Evolutionary conservation across 1,140 invertebrate species (phyloP).

Genomic region (Drosophila orena): DNA sequence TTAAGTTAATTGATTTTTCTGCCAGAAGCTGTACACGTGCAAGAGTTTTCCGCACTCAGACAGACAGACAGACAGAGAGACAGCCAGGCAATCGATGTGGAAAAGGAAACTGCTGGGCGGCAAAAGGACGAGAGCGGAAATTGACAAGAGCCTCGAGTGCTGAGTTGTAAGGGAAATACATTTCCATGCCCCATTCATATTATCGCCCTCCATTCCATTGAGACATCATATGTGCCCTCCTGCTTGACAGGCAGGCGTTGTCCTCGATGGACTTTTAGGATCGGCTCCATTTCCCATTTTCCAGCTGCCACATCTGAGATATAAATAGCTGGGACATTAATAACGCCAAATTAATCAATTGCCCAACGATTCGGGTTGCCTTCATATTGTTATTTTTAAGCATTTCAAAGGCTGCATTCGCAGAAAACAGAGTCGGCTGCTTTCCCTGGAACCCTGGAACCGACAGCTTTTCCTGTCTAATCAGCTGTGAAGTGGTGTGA

Average conservation of each 20-base stretch:
- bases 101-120: slow-evolving; percentile 46
- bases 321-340: slow-evolving; percentile 69
- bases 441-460: slow-evolving; percentile 13
- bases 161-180: slow-evolving; percentile 78
- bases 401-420: slow-evolving; percentile 62
- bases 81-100: slow-evolving; percentile 38
- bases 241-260: slow-evolving; percentile 55
- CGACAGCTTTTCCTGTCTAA: slow-evolving; percentile 52
- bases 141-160: slow-evolving; percentile 58
- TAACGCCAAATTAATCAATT: slow-evolving; percentile 80
- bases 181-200: slow-evolving; percentile 56
- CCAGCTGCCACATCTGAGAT: slow-evolving; percentile 27
- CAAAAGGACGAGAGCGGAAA: slow-evolving; percentile 47
- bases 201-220: slow-evolving; percentile 19
- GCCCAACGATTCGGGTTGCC: slow-evolving; percentile 68
- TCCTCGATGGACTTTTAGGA: slow-evolving; percentile 49
- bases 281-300: slow-evolving; percentile 13
- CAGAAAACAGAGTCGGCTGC: slow-evolving; percentile 22
- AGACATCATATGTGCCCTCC: slow-evolving; percentile 53
- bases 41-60: slow-evolving; percentile 33
- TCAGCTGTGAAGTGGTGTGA: slow-evolving; percentile 78
- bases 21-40: slow-evolving; percentile 57
- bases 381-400: slow-evolving; percentile 70
- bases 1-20: slow-evolving; percentile 78
- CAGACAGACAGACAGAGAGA: slow-evolving; percentile 3